phyloP scores from a whole-genome alignment of 2,888 invertebrate species.

The Cerastis leucographa region DNA sequence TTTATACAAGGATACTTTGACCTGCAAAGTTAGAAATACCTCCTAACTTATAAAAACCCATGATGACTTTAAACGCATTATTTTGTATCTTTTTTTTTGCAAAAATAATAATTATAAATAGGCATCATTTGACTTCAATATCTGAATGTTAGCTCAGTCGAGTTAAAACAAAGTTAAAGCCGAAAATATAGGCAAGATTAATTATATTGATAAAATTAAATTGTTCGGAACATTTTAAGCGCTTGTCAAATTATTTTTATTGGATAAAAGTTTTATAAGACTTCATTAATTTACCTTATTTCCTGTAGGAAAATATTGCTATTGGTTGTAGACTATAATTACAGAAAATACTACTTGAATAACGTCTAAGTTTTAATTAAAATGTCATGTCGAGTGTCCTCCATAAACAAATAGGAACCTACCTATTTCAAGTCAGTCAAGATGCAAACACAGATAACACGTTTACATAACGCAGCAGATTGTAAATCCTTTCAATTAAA shows the following conservation, averaged over 20 bases:
- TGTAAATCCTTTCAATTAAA: conserved; percentile 70
- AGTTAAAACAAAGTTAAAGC: conserved; percentile 45
- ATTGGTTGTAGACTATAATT: conserved; percentile 1
- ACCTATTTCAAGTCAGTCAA: conserved; percentile 19
- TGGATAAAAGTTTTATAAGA: conserved; percentile 36
- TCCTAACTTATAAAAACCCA: neutral
- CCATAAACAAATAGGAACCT: conserved; percentile 2
- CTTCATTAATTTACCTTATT: conserved; percentile 31
- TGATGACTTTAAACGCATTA: neutral
- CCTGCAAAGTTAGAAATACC: neutral
- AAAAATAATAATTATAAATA: neutral
- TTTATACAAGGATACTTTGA: neutral
- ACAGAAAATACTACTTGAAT: conserved; percentile 17
- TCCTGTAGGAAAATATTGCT: conserved; percentile 3
- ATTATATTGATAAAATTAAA: conserved; percentile 48
- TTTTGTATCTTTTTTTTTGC: neutral
- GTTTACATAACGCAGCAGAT: conserved; percentile 26
- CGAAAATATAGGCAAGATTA: conserved; percentile 46
- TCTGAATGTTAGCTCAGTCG: conserved; percentile 22
- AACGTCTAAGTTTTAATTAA: conserved; percentile 47
- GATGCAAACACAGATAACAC: conserved; percentile 17
- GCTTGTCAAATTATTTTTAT: conserved; percentile 47
- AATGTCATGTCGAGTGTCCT: conserved; percentile 31
- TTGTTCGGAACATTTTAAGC: conserved; percentile 40
- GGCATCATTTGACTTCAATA: neutral